Base-by-base conservation (phyloP, 2,888 invertebrate genomes). In the Nebria brevicollis region DNA sequence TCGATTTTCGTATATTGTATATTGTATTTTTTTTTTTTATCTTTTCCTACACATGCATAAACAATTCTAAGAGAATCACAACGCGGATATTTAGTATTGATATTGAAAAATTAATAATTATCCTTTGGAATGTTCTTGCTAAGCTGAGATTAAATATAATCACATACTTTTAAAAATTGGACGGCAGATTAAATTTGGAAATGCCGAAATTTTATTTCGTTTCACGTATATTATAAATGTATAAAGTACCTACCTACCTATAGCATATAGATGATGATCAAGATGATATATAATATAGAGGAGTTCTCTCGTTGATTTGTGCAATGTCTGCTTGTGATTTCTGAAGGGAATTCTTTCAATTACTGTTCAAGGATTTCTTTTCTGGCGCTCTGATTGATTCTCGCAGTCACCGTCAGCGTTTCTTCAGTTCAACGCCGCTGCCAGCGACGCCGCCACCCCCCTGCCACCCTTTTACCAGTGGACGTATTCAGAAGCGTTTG, bases 321-420 rank as follows among this genome's bases (percentile, higher is more conserved):
- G 68, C 15, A 68, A 68, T 25, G 25, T 34, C 34, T 34, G 70
- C 25, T 34, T 70, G 80, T 80, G 80, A 80, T 80, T 80, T 80
- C 80, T 80, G 80, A 80, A 80, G 80, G 80, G 80, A 80, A 80
- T 80, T 80, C 80, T 80, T 80, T 75, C 80, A 80, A 80, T 80
- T 80, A 80, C 80, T 70, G 75, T 72, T 80, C 80, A 65, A 80
- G 80, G 80, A 80, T 80, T 80, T 80, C 75, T 80, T 79, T 78
- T 66, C 78, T 74, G 65, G 43, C 65, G 20, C 25, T 34, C 64
- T 80, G 80, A 80, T 80, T 80, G 80, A 80, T 80, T 80, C 80
- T 75, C 75, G 80, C 79, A 75, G 75, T 74, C 80, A 70, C 79
- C 72, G 79, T 79, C 77, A 77, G 70, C 78, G 42, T 64, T 73